A percentile compares a stretch with the other conserved stretches of the same genome.
Conservation (phyloP, 53 echinoderm and acorn worm genomes). For the Stichopus horrens region DNA sequence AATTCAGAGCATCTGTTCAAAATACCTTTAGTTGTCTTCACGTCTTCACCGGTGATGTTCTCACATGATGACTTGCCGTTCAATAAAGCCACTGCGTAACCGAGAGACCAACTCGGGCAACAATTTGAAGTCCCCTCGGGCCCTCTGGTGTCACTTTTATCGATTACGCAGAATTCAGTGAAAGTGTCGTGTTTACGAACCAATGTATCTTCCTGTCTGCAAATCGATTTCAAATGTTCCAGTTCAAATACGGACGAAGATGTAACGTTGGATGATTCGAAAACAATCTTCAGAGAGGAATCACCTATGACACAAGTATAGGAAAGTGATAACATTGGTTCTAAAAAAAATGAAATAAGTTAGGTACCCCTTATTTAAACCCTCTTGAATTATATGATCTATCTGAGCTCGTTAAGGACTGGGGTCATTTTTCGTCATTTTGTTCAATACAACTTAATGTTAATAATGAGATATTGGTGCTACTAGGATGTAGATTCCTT, state of each 20-base stretch:
- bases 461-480: too few relatives aligned
- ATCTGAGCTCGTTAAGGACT: too few relatives aligned
- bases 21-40: slow-evolving; percentile 39
- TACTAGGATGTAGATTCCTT: too few relatives aligned
- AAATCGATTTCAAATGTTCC: slow-evolving; percentile 58
- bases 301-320: background rate
- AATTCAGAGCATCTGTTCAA: slow-evolving; percentile 59
- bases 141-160: background rate
- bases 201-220: slow-evolving; percentile 48
- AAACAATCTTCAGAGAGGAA: background rate
- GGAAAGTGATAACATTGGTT: too few relatives aligned
- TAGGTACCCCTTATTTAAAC: too few relatives aligned
- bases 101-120: slow-evolving; percentile 69
- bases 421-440: too few relatives aligned
- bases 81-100: slow-evolving; percentile 71
- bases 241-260: slow-evolving; percentile 46
- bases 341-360: too few relatives aligned
- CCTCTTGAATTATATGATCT: too few relatives aligned
- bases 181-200: slow-evolving; percentile 43
- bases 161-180: background rate
- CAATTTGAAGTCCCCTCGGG: background rate
- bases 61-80: slow-evolving; percentile 61
- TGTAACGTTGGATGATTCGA: background rate
- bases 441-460: too few relatives aligned
- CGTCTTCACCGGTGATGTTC: slow-evolving; percentile 61